Percentiles rank a stretch among this genome's conserved stretches.
These are phyloP conservation scores for Sinopyrophorus schimmeli DNA, from an alignment of 2,888 invertebrate species.

Conservation along the genomic window DNA sequence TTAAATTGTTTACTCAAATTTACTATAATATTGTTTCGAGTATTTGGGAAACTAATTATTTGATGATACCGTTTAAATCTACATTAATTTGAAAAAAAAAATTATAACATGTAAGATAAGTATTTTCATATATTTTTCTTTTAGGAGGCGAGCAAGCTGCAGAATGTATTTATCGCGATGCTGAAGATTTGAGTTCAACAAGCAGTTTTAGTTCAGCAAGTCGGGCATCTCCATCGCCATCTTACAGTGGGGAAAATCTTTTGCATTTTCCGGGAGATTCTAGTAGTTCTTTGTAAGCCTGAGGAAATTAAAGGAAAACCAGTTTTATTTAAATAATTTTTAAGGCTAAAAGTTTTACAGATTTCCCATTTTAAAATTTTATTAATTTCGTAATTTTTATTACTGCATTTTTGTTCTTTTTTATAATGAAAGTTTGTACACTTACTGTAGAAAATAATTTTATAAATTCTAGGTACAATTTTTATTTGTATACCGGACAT, in stretches of 20 bases:
- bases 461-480: no score
- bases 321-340: not conserved
- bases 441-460: no score
- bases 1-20: no score
- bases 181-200: slow-evolving; percentile 75
- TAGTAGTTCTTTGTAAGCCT: slow-evolving; percentile 68
- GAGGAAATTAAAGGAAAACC: not conserved
- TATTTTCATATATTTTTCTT: slow-evolving; percentile 37
- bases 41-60: not conserved
- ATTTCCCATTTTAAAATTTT: no score
- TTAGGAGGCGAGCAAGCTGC: slow-evolving; percentile 66
- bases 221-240: slow-evolving; percentile 78
- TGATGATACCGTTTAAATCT: not conserved
- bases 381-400: no score
- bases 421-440: no score
- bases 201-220: slow-evolving; percentile 85
- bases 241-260: slow-evolving; percentile 73
- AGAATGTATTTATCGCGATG: slow-evolving; percentile 61
- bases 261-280: slow-evolving; percentile 81
- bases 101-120: not conserved
- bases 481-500: no score
- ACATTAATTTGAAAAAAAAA: not conserved
- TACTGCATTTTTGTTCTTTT: no score
- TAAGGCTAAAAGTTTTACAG: no score
- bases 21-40: not conserved